Evolutionary conservation across 2,797 vertebrate genomes (phyloP).

Genomic region (Zenarchopterus dispar): DNA sequence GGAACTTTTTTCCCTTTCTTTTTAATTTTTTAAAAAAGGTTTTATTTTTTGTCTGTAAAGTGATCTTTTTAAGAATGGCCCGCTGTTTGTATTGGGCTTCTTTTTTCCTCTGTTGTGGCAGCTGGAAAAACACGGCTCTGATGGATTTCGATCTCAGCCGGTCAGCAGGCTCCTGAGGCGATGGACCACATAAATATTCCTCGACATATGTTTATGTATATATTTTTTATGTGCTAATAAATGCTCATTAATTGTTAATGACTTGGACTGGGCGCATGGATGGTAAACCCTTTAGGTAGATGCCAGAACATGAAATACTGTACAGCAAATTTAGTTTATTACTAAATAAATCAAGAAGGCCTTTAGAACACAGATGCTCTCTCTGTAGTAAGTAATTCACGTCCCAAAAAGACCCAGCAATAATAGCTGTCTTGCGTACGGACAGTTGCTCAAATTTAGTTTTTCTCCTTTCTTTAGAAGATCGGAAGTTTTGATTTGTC

Average conservation of each 20-base stretch:
- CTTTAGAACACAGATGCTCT: slow-evolving; percentile 23
- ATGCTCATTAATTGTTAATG: slow-evolving; percentile 52
- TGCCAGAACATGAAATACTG: slow-evolving; percentile 22
- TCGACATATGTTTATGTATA: slow-evolving; percentile 19
- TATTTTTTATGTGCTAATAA: slow-evolving; percentile 44
- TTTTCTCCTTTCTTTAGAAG: slow-evolving; percentile 1
- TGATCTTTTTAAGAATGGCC: neutral
- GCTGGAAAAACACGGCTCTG: slow-evolving; percentile 33
- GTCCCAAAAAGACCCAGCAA: slow-evolving; percentile 27
- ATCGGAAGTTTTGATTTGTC: neutral
- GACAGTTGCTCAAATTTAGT: slow-evolving; percentile 9
- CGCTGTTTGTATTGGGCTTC: neutral
- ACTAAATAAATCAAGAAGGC: slow-evolving; percentile 26
- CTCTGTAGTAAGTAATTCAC: slow-evolving; percentile 22
- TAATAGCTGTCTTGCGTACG: slow-evolving; percentile 9
- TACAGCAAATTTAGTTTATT: slow-evolving; percentile 31
- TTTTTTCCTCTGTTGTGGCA: slow-evolving; percentile 31
- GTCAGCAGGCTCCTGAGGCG: slow-evolving; percentile 17
- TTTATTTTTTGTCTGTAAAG: neutral
- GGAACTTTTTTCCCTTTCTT: neutral
- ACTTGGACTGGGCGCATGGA: slow-evolving; percentile 11
- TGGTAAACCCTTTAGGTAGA: slow-evolving; percentile 8
- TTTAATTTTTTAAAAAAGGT: neutral
- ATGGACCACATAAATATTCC: slow-evolving; percentile 23
- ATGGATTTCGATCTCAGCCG: slow-evolving; percentile 46